Evolutionary conservation across 2,797 vertebrate genomes (phyloP), one percentile per base, ranked within the genome.

Genomic region (Tenualosa ilisha): DNA sequence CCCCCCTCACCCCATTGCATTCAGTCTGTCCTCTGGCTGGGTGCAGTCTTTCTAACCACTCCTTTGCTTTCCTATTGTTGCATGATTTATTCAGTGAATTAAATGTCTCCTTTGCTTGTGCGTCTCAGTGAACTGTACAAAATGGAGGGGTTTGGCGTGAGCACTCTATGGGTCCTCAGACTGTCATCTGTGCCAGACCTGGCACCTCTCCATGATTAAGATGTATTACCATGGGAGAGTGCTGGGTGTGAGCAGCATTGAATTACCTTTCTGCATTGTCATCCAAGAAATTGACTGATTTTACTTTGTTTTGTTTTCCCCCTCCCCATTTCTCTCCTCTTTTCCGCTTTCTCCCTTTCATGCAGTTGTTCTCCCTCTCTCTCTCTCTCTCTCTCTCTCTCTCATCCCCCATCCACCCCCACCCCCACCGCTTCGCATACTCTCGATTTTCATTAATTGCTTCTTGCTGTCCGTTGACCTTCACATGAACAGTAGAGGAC

Each of bases 181-280:
- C 59, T 63, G 17, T 72, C 37, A 72, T 46, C 85, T 46, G 43
- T 82, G 59, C 85, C 83, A 68, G 56, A 82, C 82, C 63, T 86
- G 86, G 63, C 72, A 65, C 53, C 54, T 88, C 84, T 31, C 82
- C 31, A 82, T 89, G 85, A 83, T 84, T 82, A 88, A 89, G 84
- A 89, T 89, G 82, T 53, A 92, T 91, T 87, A 84, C 85, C 53
- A 79, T 56, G 82, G 72, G 82, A 89, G 87, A 88, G 75, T 86
- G 87, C 87, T 89, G 89, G 90, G 87, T 82, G 40, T 40, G 84
- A 82, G 83, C 24, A 81, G 79, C 86, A 72, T 24, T 84, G 53
- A 82, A 84, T 83, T 81, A 82, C 75, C 49, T 49, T 59, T 85
- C 82, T 85, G 84, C 68, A 86, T 85, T 86, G 84, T 89, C 86